phyloP scores from a whole-genome alignment of 2,797 vertebrate genomes.

The Chelon auratus region DNA sequence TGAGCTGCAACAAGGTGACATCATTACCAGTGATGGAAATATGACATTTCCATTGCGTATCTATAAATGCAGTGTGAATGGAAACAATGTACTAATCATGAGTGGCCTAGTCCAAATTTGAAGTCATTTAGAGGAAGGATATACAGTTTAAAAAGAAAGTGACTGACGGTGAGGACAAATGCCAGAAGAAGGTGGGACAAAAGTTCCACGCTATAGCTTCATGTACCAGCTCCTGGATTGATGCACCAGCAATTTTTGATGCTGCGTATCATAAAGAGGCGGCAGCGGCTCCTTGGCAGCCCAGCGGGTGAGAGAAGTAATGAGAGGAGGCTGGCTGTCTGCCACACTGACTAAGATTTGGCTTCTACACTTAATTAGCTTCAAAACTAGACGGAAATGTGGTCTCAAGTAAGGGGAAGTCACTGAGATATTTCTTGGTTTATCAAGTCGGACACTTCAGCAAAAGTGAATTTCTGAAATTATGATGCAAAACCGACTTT shows the following conservation, averaged over 20 bases:
- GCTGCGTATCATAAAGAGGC: slow-evolving; percentile 27
- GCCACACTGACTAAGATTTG: slow-evolving; percentile 43
- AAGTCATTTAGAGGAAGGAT: too few species aligned
- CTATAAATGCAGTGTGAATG: too few species aligned
- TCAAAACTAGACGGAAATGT: slow-evolving; percentile 42
- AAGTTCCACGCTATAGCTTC: neutral
- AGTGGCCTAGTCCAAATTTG: too few species aligned
- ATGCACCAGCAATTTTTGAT: slow-evolving; percentile 37
- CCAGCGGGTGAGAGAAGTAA: slow-evolving; percentile 34
- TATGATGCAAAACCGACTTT: slow-evolving; percentile 18
- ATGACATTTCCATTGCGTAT: too few species aligned
- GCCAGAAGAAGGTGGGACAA: too few species aligned
- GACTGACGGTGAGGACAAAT: too few species aligned
- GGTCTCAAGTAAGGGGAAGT: slow-evolving; percentile 52
- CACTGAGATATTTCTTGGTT: slow-evolving; percentile 26
- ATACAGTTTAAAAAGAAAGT: too few species aligned
- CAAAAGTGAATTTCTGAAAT: slow-evolving; percentile 47
- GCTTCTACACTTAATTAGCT: slow-evolving; percentile 62
- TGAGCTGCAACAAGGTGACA: too few species aligned
- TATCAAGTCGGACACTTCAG: slow-evolving; percentile 48
- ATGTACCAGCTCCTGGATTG: slow-evolving; percentile 21
- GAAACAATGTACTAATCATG: too few species aligned
- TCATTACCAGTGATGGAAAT: too few species aligned
- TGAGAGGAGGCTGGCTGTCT: slow-evolving; percentile 44
- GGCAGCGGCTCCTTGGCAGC: slow-evolving; percentile 43